These are phyloP conservation scores for Molossus molossus DNA, from an alignment of 2,797 vertebrate genomes.

Conservation along the genomic window DNA sequence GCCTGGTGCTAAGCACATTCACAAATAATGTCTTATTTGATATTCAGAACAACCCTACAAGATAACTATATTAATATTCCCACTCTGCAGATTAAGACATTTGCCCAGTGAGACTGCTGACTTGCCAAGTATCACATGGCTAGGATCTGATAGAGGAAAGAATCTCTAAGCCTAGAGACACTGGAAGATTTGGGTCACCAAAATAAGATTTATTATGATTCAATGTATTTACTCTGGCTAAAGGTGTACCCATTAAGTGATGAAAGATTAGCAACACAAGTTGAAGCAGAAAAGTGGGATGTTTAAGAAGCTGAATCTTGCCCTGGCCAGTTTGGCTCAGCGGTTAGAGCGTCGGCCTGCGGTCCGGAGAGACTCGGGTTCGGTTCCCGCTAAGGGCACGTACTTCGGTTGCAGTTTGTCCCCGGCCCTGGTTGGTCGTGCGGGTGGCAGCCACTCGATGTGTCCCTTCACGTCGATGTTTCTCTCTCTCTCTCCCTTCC, in stretches of 20 bases:
- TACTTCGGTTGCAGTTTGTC: no score
- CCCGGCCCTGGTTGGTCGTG: no score
- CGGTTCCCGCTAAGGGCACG: no score
- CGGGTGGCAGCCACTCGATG: no score
- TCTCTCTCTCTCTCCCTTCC: no score
- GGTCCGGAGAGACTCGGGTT: no score
- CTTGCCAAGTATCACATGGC: neutral
- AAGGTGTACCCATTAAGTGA: neutral
- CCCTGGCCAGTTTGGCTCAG: no score
- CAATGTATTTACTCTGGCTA: slow-evolving; percentile 28
- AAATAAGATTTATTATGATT: neutral
- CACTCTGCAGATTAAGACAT: slow-evolving; percentile 31
- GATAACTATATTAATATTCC: neutral
- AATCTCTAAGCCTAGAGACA: neutral
- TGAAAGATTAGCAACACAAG: slow-evolving; percentile 2
- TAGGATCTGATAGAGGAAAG: neutral
- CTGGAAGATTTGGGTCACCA: neutral
- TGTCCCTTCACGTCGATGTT: no score
- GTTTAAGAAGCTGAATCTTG: slow-evolving; percentile 35
- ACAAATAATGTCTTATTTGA: slow-evolving; percentile 44
- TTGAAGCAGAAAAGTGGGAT: neutral
- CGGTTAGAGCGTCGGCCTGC: no score
- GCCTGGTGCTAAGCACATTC: neutral
- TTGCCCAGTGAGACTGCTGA: slow-evolving; percentile 34
- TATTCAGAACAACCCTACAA: slow-evolving; percentile 31